A percentile compares a stretch with the other conserved stretches of the same genome.
Evolutionary conservation across 2,888 invertebrate genomes (phyloP).

Genomic region (Pomacea canaliculata): DNA sequence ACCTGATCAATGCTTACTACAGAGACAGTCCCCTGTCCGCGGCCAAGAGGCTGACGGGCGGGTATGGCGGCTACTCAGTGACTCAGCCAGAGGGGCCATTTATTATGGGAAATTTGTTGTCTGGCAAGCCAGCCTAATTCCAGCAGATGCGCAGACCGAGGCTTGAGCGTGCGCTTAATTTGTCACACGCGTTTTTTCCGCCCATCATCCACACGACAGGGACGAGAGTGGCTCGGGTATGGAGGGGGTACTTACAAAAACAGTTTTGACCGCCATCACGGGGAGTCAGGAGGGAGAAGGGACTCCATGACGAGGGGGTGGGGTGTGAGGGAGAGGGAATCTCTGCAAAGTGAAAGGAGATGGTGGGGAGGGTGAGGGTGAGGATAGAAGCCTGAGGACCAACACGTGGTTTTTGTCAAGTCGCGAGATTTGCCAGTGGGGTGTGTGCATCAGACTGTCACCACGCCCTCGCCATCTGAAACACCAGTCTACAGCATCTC

Average conservation of each 20-base stretch:
- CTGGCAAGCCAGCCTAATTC: constrained; percentile 10
- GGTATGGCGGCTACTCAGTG: not conserved
- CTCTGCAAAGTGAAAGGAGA: not conserved
- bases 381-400: not conserved
- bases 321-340: too few relatives aligned
- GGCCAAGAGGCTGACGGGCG: too few relatives aligned
- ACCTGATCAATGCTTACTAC: too few relatives aligned
- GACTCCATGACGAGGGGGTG: not conserved
- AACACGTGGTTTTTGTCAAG: constrained; percentile 25
- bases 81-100: constrained; percentile 25
- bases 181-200: constrained; percentile 9
- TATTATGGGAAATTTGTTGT: constrained; percentile 29
- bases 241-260: too few relatives aligned
- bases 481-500: not conserved
- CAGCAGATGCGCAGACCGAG: constrained; percentile 12
- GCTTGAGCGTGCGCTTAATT: constrained; percentile 17
- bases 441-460: not conserved
- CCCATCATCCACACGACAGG: not conserved
- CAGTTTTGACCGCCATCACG: too few relatives aligned
- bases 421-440: not conserved
- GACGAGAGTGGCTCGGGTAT: too few relatives aligned
- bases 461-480: not conserved
- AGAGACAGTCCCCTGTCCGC: too few relatives aligned
- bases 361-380: not conserved
- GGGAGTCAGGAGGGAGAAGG: not conserved